These are phyloP conservation scores for Ptilonorhynchus violaceus DNA, from an alignment of 2,113 vertebrate species.

Conservation along the genomic window DNA sequence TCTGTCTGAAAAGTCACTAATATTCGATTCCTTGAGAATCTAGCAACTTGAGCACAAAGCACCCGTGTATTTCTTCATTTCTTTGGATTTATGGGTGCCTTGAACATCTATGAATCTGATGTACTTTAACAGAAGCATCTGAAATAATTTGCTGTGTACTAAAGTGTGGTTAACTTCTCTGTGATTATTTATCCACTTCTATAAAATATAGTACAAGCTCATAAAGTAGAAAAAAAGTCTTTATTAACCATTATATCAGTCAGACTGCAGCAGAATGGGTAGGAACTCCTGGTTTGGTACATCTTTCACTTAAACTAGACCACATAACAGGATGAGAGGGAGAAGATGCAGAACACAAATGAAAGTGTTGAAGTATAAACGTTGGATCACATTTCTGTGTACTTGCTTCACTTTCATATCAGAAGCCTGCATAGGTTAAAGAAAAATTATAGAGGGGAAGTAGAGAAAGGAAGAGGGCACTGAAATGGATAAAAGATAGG, in stretches of 20 bases:
- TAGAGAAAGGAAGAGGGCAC: background rate
- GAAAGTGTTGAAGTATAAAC: background rate
- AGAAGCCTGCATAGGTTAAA: background rate
- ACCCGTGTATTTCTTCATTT: rapidly evolving
- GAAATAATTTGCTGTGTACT: background rate
- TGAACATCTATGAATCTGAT: background rate
- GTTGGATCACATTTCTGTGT: background rate
- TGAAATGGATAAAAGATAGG: background rate
- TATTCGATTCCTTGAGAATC: background rate
- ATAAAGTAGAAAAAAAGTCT: background rate
- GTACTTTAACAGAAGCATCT: background rate
- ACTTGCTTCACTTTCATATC: background rate
- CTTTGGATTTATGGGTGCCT: background rate
- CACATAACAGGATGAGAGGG: background rate
- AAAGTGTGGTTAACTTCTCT: background rate
- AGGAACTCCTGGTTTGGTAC: background rate
- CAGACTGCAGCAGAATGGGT: background rate
- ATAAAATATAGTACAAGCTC: background rate
- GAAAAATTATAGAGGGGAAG: background rate
- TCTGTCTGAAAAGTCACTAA: background rate
- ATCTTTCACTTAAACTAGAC: background rate
- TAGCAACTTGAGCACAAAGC: background rate
- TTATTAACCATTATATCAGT: background rate
- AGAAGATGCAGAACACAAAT: background rate
- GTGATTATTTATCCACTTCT: background rate